These are phyloP conservation scores for Varanus komodoensis DNA, from an alignment of 2,113 vertebrate genomes.

Conservation along the genomic window DNA sequence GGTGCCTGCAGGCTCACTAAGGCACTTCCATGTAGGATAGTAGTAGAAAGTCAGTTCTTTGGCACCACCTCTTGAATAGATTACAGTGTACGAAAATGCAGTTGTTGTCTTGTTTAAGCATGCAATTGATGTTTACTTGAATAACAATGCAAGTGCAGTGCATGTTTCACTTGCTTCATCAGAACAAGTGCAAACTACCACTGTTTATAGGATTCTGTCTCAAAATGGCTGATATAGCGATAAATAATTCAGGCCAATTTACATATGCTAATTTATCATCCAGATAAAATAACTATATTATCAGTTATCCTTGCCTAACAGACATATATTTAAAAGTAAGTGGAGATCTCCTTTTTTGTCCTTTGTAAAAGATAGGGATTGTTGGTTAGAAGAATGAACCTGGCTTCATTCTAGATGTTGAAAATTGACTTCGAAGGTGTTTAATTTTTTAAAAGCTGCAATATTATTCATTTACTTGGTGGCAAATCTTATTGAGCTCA, in stretches of 20 bases:
- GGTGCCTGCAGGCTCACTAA: background rate
- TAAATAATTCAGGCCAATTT: background rate
- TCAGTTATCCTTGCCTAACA: background rate
- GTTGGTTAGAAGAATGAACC: background rate
- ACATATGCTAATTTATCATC: background rate
- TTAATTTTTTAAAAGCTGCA: background rate
- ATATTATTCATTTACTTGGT: background rate
- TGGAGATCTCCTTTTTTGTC: background rate
- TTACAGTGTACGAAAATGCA: background rate
- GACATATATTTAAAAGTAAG: background rate
- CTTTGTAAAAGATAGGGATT: background rate
- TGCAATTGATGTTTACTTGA: background rate
- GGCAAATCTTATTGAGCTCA: background rate
- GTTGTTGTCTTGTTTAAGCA: background rate
- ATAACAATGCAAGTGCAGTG: background rate
- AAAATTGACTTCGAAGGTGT: background rate
- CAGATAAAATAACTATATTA: background rate
- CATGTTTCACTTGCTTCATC: background rate
- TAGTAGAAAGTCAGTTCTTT: background rate
- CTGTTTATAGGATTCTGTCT: background rate
- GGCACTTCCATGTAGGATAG: background rate
- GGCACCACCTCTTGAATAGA: constrained; percentile 12
- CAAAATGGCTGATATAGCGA: background rate
- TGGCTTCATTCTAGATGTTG: background rate
- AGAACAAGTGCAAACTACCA: background rate